Percentiles rank a stretch among this genome's conserved stretches.
phyloP scores from a whole-genome alignment of 2,113 vertebrate genomes.

The Nyctereutes procyonoides region DNA sequence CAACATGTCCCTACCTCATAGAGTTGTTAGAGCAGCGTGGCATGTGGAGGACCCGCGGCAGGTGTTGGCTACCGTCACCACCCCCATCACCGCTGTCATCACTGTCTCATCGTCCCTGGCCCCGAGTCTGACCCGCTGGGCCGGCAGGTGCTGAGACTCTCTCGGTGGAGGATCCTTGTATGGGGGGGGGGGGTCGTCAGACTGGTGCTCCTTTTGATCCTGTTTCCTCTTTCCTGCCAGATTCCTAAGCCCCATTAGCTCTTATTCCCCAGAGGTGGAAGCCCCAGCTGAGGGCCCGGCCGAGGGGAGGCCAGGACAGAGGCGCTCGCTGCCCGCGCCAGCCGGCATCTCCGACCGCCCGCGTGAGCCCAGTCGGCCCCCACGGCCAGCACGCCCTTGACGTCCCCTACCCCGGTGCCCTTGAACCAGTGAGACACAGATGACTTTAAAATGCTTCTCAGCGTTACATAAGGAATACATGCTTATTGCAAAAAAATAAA shows the following conservation, averaged over 20 bases:
- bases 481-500: background rate
- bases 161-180: background rate
- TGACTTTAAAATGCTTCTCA: no score
- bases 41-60: accelerated
- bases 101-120: accelerated
- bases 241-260: background rate
- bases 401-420: accelerated
- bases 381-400: accelerated
- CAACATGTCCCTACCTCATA: accelerated
- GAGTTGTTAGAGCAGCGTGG: background rate
- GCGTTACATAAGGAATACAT: accelerated
- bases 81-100: background rate
- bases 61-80: background rate
- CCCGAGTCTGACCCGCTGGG: background rate
- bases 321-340: accelerated
- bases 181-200: background rate
- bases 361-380: accelerated
- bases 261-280: background rate
- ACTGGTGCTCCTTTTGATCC: background rate
- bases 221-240: background rate
- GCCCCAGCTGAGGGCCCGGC: background rate
- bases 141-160: accelerated
- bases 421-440: accelerated
- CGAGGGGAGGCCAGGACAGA: background rate
- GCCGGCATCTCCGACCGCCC: accelerated